Conservation (phyloP, 2,113 vertebrate species). For the Catharus bicknelli region DNA sequence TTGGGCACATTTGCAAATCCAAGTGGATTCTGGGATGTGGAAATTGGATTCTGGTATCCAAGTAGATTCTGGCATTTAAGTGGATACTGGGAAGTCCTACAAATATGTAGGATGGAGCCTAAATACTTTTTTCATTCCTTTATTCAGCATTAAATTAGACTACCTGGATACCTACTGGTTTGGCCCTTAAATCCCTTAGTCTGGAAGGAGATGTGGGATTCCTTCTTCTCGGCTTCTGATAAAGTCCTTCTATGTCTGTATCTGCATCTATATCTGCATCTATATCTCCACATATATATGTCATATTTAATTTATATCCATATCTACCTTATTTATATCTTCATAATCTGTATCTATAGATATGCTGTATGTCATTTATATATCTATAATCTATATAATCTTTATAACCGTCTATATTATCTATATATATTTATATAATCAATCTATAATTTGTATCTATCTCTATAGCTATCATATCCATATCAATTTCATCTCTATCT, state of each 20-base stretch:
- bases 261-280: background rate
- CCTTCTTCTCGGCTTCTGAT: background rate
- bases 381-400: too few relatives aligned
- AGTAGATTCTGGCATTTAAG: background rate
- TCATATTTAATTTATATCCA: too few relatives aligned
- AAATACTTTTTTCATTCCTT: background rate
- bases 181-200: background rate
- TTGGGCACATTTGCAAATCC: background rate
- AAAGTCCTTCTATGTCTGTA: background rate
- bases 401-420: background rate
- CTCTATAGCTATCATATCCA: background rate
- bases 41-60: background rate
- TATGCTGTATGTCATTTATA: background rate
- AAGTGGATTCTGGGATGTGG: background rate
- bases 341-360: background rate
- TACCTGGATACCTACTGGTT: accelerated
- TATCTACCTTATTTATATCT: background rate
- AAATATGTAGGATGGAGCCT: too few relatives aligned
- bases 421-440: background rate
- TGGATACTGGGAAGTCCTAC: background rate
- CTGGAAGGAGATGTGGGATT: background rate
- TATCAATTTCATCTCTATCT: background rate
- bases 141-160: background rate
- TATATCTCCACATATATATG: background rate
- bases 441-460: background rate